Percentiles rank a stretch among this genome's conserved stretches.
phyloP scores from a whole-genome alignment of 1,140 invertebrate species.

The Physella acuta region DNA sequence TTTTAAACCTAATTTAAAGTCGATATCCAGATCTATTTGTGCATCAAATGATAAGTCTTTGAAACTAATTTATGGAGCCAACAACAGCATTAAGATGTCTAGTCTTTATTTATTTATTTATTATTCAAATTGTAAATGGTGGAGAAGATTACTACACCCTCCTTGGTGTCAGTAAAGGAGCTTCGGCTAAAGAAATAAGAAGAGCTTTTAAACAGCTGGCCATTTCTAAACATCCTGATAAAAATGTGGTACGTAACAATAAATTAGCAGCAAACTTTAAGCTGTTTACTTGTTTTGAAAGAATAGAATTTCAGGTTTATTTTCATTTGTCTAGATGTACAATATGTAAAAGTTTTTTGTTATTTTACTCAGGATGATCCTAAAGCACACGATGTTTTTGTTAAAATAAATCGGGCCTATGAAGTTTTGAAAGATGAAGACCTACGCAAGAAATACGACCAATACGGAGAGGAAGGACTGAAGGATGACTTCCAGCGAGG shows the following conservation, averaged over 20 bases:
- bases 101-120: too few species aligned
- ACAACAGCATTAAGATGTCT: too few species aligned
- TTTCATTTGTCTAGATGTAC: too few species aligned
- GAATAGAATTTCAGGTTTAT: too few species aligned
- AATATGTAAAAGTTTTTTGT: too few species aligned
- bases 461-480: constrained; percentile 75
- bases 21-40: too few species aligned
- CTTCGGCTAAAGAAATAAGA: constrained; percentile 74
- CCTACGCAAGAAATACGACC: constrained; percentile 76
- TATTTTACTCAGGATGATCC: constrained; percentile 67
- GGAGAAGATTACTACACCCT: constrained; percentile 69
- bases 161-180: constrained; percentile 71
- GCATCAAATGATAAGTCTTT: too few species aligned
- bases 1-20: too few species aligned
- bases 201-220: constrained; percentile 82
- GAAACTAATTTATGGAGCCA: too few species aligned
- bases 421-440: constrained; percentile 83
- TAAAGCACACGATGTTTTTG: constrained; percentile 74
- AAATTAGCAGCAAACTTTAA: too few species aligned
- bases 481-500: constrained; percentile 64
- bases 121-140: constrained; percentile 2
- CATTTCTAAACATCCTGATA: constrained; percentile 80
- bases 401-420: constrained; percentile 79
- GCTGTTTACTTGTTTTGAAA: too few species aligned
- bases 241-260: constrained; percentile 81